phyloP scores from a whole-genome alignment of 92 coral and sea anemone genomes.

The Heteractis magnifica region DNA sequence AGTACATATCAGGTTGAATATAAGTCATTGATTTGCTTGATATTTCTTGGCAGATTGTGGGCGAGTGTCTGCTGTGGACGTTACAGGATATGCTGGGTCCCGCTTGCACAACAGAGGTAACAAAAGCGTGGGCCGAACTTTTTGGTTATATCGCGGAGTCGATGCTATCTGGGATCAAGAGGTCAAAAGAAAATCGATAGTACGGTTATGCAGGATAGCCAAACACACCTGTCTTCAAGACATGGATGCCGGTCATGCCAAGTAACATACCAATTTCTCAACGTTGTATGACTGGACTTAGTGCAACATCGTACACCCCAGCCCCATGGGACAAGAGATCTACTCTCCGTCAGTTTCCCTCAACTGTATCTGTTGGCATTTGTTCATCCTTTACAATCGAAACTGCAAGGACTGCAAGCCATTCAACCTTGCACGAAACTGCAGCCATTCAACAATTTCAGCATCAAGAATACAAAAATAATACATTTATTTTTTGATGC shows the following conservation, averaged over 20 bases:
- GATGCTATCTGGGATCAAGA: conserved; percentile 43
- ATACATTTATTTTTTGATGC: too few species aligned
- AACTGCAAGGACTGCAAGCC: too few species aligned
- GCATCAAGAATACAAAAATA: too few species aligned
- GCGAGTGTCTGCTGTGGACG: conserved; percentile 59
- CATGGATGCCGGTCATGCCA: not conserved
- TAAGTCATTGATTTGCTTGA: not conserved
- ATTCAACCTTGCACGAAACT: too few species aligned
- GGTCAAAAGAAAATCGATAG: conserved; percentile 1
- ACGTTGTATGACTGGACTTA: not conserved
- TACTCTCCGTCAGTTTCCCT: too few species aligned
- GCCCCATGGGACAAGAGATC: too few species aligned
- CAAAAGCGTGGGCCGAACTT: conserved; percentile 63
- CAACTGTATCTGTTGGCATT: too few species aligned
- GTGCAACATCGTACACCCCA: too few species aligned
- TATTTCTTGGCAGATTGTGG: conserved; percentile 44
- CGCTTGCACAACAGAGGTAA: conserved; percentile 51
- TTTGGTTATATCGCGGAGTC: conserved; percentile 51
- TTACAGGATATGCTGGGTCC: conserved; percentile 58
- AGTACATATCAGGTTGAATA: not conserved
- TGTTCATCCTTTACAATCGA: too few species aligned
- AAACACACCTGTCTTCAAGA: not conserved
- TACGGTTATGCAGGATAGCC: not conserved
- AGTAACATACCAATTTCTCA: not conserved
- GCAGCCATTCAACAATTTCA: too few species aligned